Conservation (phyloP, 2,888 invertebrate genomes). For the Apodemia mormo region DNA sequence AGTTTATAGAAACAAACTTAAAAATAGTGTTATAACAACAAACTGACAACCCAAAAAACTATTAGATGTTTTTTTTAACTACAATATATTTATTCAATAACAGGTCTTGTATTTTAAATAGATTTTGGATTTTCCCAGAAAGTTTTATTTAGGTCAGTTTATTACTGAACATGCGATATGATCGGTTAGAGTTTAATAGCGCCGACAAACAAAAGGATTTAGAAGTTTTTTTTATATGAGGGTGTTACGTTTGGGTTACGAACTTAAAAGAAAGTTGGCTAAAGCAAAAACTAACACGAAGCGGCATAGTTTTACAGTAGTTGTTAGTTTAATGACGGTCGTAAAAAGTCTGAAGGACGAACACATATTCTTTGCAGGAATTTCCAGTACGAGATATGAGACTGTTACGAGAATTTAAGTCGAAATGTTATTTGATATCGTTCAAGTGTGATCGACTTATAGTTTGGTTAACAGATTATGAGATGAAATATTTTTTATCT, state of each 20-base stretch:
- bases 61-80: too few species aligned
- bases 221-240: background rate
- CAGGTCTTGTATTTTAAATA: constrained; percentile 56
- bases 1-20: too few species aligned
- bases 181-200: background rate
- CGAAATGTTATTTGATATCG: background rate
- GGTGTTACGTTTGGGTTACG: background rate
- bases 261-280: constrained; percentile 9
- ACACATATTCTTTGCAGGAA: background rate
- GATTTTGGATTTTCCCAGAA: too few species aligned
- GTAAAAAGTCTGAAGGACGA: constrained; percentile 7
- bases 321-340: constrained; percentile 10
- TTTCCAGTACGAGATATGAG: background rate
- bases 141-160: too few species aligned
- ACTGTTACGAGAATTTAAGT: background rate
- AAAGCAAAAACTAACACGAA: constrained; percentile 1
- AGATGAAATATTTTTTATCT: too few species aligned
- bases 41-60: too few species aligned
- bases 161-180: too few species aligned
- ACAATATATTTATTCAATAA: too few species aligned
- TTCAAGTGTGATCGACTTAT: background rate
- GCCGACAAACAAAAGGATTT: background rate
- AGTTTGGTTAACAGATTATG: too few species aligned
- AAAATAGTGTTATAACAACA: too few species aligned
- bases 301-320: background rate